These are phyloP conservation scores for Dorcus parallelipipedus DNA, from an alignment of 2,888 invertebrate species.

Conservation along the genomic window DNA sequence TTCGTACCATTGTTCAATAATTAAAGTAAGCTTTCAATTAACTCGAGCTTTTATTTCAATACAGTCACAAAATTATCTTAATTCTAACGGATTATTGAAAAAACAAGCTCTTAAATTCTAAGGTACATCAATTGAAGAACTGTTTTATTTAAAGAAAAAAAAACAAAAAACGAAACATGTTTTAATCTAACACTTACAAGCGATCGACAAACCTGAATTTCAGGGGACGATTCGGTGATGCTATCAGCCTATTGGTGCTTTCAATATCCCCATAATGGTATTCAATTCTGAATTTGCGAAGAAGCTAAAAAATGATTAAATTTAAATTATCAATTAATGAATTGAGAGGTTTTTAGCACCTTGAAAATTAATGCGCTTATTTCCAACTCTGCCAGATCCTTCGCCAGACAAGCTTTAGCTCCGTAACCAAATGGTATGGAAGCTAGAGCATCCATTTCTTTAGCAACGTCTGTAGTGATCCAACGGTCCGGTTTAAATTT, in stretches of 20 bases:
- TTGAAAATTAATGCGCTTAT: slow-evolving; percentile 56
- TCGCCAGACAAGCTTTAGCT: slow-evolving; percentile 60
- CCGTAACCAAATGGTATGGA: slow-evolving; percentile 65
- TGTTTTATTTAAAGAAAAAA: neutral
- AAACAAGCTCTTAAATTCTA: neutral
- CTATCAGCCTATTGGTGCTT: slow-evolving; percentile 57
- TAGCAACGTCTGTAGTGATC: slow-evolving; percentile 45
- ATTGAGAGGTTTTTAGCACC: slow-evolving; percentile 40
- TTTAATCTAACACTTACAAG: slow-evolving; percentile 20
- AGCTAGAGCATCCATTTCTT: slow-evolving; percentile 52
- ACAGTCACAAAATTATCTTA: neutral
- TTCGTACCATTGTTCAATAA: slow-evolving; percentile 16
- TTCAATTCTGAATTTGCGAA: slow-evolving; percentile 61
- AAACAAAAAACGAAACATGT: neutral
- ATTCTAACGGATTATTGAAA: neutral
- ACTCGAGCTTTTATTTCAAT: slow-evolving; percentile 7
- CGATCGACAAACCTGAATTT: slow-evolving; percentile 64
- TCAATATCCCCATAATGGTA: slow-evolving; percentile 65
- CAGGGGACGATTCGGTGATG: slow-evolving; percentile 59
- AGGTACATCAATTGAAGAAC: slow-evolving; percentile 2
- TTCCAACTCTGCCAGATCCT: slow-evolving; percentile 60
- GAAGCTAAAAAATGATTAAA: slow-evolving; percentile 49
- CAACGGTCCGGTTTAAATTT: slow-evolving; percentile 64
- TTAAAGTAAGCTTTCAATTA: slow-evolving; percentile 18
- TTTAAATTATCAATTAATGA: slow-evolving; percentile 1